Percentiles rank a stretch among this genome's conserved stretches.
Evolutionary conservation across 2,113 vertebrate species (phyloP).

Genomic region (Nerophis ophidion): DNA sequence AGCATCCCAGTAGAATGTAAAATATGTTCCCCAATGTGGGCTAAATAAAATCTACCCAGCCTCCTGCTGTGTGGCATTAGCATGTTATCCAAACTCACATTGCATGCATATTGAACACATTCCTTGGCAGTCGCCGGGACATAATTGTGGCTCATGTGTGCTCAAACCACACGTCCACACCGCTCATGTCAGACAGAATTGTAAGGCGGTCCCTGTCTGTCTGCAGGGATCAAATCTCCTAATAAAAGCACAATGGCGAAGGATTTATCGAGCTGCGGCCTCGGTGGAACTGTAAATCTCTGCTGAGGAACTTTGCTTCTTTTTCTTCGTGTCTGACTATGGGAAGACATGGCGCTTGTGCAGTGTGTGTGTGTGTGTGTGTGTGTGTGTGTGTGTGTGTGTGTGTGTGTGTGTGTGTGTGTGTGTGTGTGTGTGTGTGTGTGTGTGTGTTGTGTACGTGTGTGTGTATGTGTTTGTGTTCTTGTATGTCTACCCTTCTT

Average conservation of each 20-base stretch:
- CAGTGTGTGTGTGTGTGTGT: constrained; percentile 22
- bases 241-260: constrained; percentile 53
- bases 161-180: constrained; percentile 4
- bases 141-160: not conserved
- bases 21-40: too few relatives aligned
- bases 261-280: constrained; percentile 56
- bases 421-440: constrained; percentile 15
- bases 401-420: not conserved
- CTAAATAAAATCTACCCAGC: not conserved
- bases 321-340: constrained; percentile 44
- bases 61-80: not conserved
- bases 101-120: not conserved
- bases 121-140: not conserved
- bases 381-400: constrained; percentile 14
- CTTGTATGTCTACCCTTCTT: too few relatives aligned
- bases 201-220: constrained; percentile 24
- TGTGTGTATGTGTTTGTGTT: too few relatives aligned
- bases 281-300: constrained; percentile 46
- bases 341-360: constrained; percentile 73
- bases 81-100: not conserved
- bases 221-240: constrained; percentile 45
- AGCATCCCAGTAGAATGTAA: too few relatives aligned
- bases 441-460: constrained; percentile 9
- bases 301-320: constrained; percentile 62
- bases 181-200: constrained; percentile 7